These are phyloP conservation scores for Aspidapion aeneum DNA, from an alignment of 2,888 invertebrate species.

Conservation along the genomic window DNA sequence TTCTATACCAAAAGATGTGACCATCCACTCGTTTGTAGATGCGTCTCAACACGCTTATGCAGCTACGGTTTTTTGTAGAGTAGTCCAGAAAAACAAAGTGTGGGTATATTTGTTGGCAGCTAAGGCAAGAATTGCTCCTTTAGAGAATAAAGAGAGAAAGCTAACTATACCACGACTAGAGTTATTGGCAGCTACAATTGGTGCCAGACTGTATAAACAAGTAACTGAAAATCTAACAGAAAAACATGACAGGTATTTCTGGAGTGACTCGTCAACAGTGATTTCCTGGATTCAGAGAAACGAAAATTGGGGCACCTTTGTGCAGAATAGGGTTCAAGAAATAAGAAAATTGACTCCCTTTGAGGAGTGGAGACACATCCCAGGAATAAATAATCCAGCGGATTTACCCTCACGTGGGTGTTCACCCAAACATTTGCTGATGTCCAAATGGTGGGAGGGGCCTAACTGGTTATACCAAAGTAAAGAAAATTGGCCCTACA, in stretches of 20 bases:
- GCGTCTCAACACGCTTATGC: constrained; percentile 8
- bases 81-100: neutral
- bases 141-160: too few relatives aligned
- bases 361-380: neutral
- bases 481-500: neutral
- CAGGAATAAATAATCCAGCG: constrained; percentile 1
- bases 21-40: neutral
- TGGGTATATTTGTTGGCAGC: constrained; percentile 4
- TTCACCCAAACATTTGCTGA: neutral
- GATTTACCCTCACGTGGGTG: constrained; percentile 2
- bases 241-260: constrained; percentile 24
- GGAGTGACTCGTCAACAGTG: constrained; percentile 34
- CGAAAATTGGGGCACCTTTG: constrained; percentile 33
- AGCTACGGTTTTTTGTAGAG: constrained; percentile 1
- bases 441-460: constrained; percentile 4
- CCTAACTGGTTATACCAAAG: neutral
- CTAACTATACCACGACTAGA: constrained; percentile 23
- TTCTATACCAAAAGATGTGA: neutral
- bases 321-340: constrained; percentile 26
- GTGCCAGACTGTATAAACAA: constrained; percentile 4
- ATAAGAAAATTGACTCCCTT: constrained; percentile 1
- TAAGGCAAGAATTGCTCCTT: constrained; percentile 5
- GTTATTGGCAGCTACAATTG: constrained; percentile 18
- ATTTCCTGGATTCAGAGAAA: constrained; percentile 30
- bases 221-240: constrained; percentile 2